Conservation (phyloP, 2,888 invertebrate species). For the Drosophila sordidapex region DNA sequence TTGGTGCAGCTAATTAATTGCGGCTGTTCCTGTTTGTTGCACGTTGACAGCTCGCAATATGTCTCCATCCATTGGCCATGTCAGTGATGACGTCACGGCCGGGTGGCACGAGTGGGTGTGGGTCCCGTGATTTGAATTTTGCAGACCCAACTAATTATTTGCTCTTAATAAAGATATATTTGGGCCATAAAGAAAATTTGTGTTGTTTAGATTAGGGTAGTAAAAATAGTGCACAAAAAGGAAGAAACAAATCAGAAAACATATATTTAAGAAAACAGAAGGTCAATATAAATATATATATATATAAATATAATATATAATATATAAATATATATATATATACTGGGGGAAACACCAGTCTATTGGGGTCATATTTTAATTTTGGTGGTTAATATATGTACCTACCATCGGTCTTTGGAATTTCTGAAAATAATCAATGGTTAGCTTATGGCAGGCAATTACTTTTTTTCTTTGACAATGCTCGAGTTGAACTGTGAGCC, state of each 20-base stretch:
- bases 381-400: no score
- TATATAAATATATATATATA: background rate
- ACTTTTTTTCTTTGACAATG: no score
- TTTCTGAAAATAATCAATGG: no score
- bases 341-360: no score
- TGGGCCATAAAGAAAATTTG: background rate
- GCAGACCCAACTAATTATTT: background rate
- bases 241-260: background rate
- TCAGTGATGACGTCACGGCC: background rate
- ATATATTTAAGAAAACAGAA: background rate
- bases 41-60: background rate
- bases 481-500: no score
- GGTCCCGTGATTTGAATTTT: background rate
- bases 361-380: no score
- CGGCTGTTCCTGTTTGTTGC: constrained; percentile 1
- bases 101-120: background rate
- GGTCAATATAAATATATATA: background rate
- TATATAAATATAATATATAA: no score
- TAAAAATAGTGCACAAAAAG: background rate
- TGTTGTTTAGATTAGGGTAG: background rate
- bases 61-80: background rate
- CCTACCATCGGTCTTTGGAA: no score
- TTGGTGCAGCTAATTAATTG: constrained; percentile 7
- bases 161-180: background rate
- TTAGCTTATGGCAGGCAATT: no score